Base-by-base conservation (phyloP, 2,113 vertebrate species). In the Eleginops maclovinus region DNA sequence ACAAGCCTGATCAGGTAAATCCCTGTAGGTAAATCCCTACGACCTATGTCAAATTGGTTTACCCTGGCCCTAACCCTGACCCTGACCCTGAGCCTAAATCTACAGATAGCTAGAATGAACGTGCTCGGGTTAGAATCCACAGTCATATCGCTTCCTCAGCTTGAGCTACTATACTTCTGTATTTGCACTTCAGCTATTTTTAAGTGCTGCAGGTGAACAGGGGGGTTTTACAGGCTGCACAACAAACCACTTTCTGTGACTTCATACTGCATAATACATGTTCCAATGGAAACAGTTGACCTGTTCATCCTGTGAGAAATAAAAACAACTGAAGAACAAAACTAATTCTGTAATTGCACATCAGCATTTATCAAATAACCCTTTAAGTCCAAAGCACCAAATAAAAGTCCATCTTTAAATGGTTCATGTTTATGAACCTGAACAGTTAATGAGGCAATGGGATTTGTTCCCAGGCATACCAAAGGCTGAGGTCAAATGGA, bases 391-490 rank as follows among this genome's bases (percentile, higher is more conserved):
- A 64, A 46, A 69, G 50, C 51, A 69, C 17, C 31, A 69, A 74
- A 78, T 83, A 63, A 64, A 78, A 58, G 55, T 62, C 16, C 4
- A 40, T 43, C 26, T 53, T 51, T 19, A 36, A 58, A 21, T 4
- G 9, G 4, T 44, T 22, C 9, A 40, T 46, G n/a, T 17, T 65
- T 6, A 46, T 36, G 44, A 50, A 75, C 22, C 59, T 41, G 36
- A 43, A 41, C 6, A 26, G 24, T 24, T 13, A 22, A 40, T 31
- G 47, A 40, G 41, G 3, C 2, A 2, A 1, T 1, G 9, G 10
- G 28, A 28, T 31, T 3, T 51, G 4, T n/a, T 28, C 41, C 4
- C 11, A 19, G 13, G 1, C 17, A 43, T 26, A 51, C 2, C 73
- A 49, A 22, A 63, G 40, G 8, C 14, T 24, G 13, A 58, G n/a